Evolutionary conservation across 2,113 vertebrate genomes (phyloP), one percentile per base, ranked within the genome.

Genomic region (Hyperoodon ampullatus): DNA sequence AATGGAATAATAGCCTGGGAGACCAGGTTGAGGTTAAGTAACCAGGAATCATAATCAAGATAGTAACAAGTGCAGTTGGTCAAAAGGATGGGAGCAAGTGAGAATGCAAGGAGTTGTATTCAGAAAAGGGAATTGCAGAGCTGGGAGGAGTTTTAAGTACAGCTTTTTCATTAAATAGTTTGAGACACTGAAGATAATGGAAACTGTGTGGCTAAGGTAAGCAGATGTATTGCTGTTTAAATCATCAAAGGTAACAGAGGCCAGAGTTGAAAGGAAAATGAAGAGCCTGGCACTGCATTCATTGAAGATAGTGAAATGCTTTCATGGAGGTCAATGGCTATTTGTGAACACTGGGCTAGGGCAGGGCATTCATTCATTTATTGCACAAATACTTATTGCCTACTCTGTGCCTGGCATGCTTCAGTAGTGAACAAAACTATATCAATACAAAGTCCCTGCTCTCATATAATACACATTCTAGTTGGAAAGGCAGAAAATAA

Each of bases 141-240:
- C 14, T 42, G 6, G n/a, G 28, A 77, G 10, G 16, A 7, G 47
- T 93, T 92, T 84, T 26, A 65, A 71, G n/a, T 63, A 53, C 2
- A 86, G 21, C 28, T 68, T 68, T 93, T 82, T 90, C 30, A 83
- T 82, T 82, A 78, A 88, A 39, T 61, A 63, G 66, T 90, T 71
- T 75, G n/a, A 90, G 7, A 81, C 16, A 55, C 19, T 63, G 19
- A 82, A 39, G n/a, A 47, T 71, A 42, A 82, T 71, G 28, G 35
- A 74, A 84, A 0, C 42, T 93, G 44, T 44, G 24, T 53, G 28
- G 8, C 42, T 81, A 44, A 87, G 60, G 55, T 90, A 95, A 93
- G 63, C 42, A 88, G 60, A 77, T 55, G 19, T 47, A 30, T 47
- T 91, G n/a, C 44, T 82, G 24, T 26, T 80, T 53, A 86, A 81